Conservation (phyloP, 2,888 invertebrate genomes). For the Drosophila cognata region DNA sequence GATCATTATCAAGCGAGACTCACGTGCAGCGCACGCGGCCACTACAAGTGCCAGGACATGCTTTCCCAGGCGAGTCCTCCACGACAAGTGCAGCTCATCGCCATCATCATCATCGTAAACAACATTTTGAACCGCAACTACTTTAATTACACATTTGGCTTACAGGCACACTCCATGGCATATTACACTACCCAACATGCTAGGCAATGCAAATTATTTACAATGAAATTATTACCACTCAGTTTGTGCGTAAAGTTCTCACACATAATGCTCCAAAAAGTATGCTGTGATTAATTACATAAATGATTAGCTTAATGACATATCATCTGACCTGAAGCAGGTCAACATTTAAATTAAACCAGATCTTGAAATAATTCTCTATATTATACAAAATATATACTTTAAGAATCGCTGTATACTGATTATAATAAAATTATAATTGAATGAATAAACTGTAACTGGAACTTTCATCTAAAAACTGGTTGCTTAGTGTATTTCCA, state of each 20-base stretch:
- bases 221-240: not conserved
- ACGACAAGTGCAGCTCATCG: constrained; percentile 69
- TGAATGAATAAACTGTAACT: not conserved
- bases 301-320: too few species aligned
- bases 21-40: constrained; percentile 82
- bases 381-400: not conserved
- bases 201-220: not conserved
- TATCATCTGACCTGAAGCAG: not conserved
- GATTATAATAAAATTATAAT: not conserved
- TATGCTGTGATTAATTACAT: constrained; percentile 31
- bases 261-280: constrained; percentile 37
- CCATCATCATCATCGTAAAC: constrained; percentile 56
- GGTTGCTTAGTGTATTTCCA: constrained; percentile 58
- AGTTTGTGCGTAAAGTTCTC: not conserved
- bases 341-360: not conserved
- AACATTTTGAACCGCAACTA: constrained; percentile 63
- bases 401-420: not conserved
- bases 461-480: not conserved
- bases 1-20: constrained; percentile 57
- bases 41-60: constrained; percentile 73
- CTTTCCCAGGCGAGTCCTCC: constrained; percentile 54
- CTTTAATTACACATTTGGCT: constrained; percentile 75
- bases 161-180: constrained; percentile 39
- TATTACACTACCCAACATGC: constrained; percentile 40
- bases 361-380: not conserved